Evolutionary conservation across 2,888 invertebrate genomes (phyloP).

Genomic region (Epinotia ramella): DNA sequence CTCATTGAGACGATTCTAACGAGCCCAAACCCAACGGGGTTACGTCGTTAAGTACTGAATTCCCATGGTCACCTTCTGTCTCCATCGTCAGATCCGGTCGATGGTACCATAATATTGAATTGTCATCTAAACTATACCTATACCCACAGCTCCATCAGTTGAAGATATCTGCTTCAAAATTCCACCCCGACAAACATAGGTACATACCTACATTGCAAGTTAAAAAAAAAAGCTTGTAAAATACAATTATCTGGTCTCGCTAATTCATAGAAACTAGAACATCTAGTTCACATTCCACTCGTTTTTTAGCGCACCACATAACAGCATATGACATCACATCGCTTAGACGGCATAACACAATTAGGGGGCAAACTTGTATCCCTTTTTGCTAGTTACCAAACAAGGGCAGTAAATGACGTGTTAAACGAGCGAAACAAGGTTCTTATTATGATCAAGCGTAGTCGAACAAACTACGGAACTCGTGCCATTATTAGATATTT

Average conservation of each 20-base stretch:
- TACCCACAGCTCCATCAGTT: too few species aligned
- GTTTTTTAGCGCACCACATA: background rate
- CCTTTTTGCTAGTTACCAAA: constrained; percentile 32
- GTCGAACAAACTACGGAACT: constrained; percentile 24
- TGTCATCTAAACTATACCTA: too few species aligned
- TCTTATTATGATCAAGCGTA: constrained; percentile 28
- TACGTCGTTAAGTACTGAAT: too few species aligned
- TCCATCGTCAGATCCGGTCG: too few species aligned
- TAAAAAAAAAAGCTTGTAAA: too few species aligned
- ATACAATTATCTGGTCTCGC: background rate
- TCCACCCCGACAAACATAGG: too few species aligned
- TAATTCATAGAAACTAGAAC: background rate
- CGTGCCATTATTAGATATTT: constrained; percentile 32
- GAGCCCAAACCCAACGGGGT: too few species aligned
- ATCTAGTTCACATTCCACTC: background rate
- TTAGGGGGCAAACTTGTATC: constrained; percentile 55
- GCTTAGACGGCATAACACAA: constrained; percentile 8
- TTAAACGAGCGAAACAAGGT: constrained; percentile 32
- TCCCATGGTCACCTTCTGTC: too few species aligned
- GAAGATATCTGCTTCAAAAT: too few species aligned
- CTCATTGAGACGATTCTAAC: too few species aligned
- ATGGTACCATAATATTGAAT: too few species aligned
- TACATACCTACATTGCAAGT: too few species aligned
- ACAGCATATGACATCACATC: constrained; percentile 8
- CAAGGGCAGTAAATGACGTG: constrained; percentile 27